Percentiles rank a stretch among this genome's conserved stretches.
phyloP scores from a whole-genome alignment of 2,888 invertebrate genomes.

The Clostera curtula region DNA sequence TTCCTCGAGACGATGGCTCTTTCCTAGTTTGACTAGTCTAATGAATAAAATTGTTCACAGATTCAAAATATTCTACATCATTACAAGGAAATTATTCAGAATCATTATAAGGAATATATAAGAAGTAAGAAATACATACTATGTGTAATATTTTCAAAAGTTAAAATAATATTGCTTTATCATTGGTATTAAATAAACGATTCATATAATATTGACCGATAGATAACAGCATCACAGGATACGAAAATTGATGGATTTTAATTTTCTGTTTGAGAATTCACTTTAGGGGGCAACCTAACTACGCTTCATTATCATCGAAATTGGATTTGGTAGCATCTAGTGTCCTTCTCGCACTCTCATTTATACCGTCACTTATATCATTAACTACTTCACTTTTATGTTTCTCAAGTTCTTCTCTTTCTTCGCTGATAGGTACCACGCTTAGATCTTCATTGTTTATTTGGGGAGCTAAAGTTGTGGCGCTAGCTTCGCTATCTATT shows the following conservation, averaged over 20 bases:
- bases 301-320: slow-evolving; percentile 52
- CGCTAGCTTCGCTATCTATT: slow-evolving; percentile 18
- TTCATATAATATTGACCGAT: slow-evolving; percentile 30
- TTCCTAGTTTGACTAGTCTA: slow-evolving; percentile 71
- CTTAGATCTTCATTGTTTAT: slow-evolving; percentile 36
- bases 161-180: slow-evolving; percentile 28
- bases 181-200: slow-evolving; percentile 30
- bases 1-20: slow-evolving; percentile 49
- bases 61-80: too few species aligned
- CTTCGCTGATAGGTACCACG: slow-evolving; percentile 52
- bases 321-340: slow-evolving; percentile 51
- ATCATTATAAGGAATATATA: too few species aligned
- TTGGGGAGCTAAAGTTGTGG: slow-evolving; percentile 11
- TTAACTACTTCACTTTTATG: slow-evolving; percentile 52
- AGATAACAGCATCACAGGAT: slow-evolving; percentile 52
- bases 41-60: slow-evolving; percentile 39
- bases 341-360: slow-evolving; percentile 65
- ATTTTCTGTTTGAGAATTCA: slow-evolving; percentile 20
- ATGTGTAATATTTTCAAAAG: slow-evolving; percentile 12
- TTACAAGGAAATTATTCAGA: slow-evolving; percentile 18
- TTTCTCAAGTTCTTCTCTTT: slow-evolving; percentile 35
- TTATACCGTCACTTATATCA: slow-evolving; percentile 63
- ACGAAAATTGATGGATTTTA: too few species aligned
- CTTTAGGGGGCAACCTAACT: slow-evolving; percentile 28
- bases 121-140: too few species aligned